Evolutionary conservation across 64 coral and sea anemone genomes (phyloP), one percentile per base, ranked within the genome.

Genomic region (Montipora efflorescens): DNA sequence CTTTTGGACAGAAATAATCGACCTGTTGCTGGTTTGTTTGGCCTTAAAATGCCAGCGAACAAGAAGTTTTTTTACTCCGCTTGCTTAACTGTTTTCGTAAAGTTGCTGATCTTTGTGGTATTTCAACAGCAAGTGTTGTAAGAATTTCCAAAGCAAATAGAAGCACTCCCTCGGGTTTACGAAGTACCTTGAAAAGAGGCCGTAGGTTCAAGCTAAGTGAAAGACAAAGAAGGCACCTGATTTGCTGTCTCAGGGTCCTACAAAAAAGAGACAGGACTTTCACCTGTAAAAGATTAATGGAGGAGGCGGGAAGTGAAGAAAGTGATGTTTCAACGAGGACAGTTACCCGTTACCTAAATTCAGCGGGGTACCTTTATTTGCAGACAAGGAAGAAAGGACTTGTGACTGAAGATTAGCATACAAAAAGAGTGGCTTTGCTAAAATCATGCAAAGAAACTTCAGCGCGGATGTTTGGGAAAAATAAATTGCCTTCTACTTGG

Each of bases 351-450:
- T 88, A 75, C 15, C 68, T 88, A 22, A 88, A 88, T 53, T 7
- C 48, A 55, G 36, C 66, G 2, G 75, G 19, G 2, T 88, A 4
- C 50, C 76, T 88, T 76, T 88, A 58, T n/a, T 64, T 88, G 7
- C 86, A 88, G 36, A 74, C 71, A 23, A 75, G 86, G 53, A 88
- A 88, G 59, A 88, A 88, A 53, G 86, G 86, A 57, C 73, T 77
- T 59, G 13, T 89, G 20, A 89, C 71, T 89, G 72, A 14, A 58
- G 47, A 77, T 14, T 71, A 89, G 59, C 73, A 43, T 8, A 49
- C 47, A 36, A n/a, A 28, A 43, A 58, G 83, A 19, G 20, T 87
- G 6, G 57, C 6, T 7, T 59, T 59, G 57, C 57, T 28, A 28
- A 28, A 28, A 28, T 28, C 57, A 59, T 59, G 57, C 57, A 59